Evolutionary conservation across 2,888 invertebrate genomes (phyloP), one percentile per base, ranked within the genome.

Genomic region (Agonopterix arenella): DNA sequence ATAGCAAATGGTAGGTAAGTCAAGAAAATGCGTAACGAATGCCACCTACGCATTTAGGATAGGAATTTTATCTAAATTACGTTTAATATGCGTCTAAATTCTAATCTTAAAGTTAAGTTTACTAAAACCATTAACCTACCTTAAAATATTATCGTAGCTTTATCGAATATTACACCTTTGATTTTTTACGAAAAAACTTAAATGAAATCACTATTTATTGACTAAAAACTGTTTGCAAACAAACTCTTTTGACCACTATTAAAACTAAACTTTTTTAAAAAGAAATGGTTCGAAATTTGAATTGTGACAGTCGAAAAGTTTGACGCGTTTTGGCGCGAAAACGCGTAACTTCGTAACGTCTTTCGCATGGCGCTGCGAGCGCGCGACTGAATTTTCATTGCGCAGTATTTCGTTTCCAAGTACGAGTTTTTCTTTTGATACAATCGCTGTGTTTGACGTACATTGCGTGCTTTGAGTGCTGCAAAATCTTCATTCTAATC

Each of bases 261-360:
- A 28, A 28, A 28, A 28, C 7, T 28, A 28, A 28, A 28, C 28
- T 5, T 28, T 28, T 7, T 7, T 7, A 28, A 28, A 28, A 28
- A 28, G 5, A 28, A 28, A 28, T 28, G 40, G 40, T 44, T 44
- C 44, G 43, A 40, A 44, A 47, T 18, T 50, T 43, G 10, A 13
- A 47, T 45, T 48, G 46, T 46, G 46, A 18, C 48, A 46, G 13
- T 45, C 51, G 52, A 37, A 67, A 68, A 68, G 65, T 67, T 63
- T 61, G 59, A 66, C 68, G 65, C 68, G 66, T 76, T 79, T 76
- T 68, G 66, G 71, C 80, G 78, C 70, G 70, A 73, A 77, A 77
- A 74, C 66, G 59, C 62, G 60, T 49, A 57, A 60, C 63, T 50
- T 51, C 5, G 7, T 52, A 47, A 59, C 84, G 80, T 74, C 66